Evolutionary conservation across 2,113 vertebrate species (phyloP).

Genomic region (Nesoenas mayeri): DNA sequence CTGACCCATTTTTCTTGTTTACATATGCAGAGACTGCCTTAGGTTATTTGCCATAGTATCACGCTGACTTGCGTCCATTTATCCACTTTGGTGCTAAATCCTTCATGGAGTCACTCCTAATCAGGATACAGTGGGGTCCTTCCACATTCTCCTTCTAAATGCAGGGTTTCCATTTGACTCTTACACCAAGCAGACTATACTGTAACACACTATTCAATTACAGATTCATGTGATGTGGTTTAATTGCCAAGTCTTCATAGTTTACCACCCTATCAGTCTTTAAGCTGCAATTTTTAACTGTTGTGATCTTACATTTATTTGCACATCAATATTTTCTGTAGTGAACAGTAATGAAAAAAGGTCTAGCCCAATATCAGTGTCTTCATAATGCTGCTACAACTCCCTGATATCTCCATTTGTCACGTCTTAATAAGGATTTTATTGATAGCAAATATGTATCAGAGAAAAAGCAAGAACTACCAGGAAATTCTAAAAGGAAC

Average conservation of each 20-base stretch:
- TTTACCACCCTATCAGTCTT: not conserved
- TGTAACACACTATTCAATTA: not conserved
- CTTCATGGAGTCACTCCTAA: not conserved
- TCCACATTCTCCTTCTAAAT: not conserved
- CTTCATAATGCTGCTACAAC: not conserved
- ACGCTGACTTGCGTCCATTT: not conserved
- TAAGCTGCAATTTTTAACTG: not conserved
- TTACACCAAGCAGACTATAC: not conserved
- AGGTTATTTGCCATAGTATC: not conserved
- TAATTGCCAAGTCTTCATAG: not conserved
- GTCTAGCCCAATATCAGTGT: not conserved
- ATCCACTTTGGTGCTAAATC: not conserved
- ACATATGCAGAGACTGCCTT: not conserved
- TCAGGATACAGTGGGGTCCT: not conserved
- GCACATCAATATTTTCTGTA: not conserved
- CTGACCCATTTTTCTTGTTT: not conserved
- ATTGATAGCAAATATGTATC: not conserved
- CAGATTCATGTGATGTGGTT: not conserved
- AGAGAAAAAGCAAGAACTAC: not conserved
- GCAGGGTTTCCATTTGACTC: not conserved
- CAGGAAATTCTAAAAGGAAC: not conserved
- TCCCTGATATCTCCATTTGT: accelerated
- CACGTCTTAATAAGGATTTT: not conserved
- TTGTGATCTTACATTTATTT: not conserved
- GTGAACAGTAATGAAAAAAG: not conserved